Evolutionary conservation across 2,113 vertebrate genomes (phyloP).

Genomic region (Rhipidura dahli): DNA sequence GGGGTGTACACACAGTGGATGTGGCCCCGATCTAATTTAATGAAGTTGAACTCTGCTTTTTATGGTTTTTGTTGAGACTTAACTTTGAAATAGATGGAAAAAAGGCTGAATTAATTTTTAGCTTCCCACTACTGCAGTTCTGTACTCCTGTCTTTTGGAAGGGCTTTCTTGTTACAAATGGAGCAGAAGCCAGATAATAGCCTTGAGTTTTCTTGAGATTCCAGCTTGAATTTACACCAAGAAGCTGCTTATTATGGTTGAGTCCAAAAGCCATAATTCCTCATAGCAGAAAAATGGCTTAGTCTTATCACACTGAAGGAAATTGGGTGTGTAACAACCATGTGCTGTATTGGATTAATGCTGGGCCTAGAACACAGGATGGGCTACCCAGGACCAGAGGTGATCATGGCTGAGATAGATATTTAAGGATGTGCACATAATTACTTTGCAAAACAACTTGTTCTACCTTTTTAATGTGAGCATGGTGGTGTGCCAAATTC

Average conservation of each 20-base stretch:
- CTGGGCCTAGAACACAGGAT: background rate
- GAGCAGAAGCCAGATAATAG: background rate
- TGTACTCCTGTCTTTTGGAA: background rate
- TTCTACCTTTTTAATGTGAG: background rate
- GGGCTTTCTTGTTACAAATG: background rate
- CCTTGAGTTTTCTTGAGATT: background rate
- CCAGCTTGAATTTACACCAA: background rate
- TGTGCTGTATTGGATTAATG: background rate
- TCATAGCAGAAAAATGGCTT: background rate
- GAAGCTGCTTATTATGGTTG: background rate
- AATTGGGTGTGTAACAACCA: background rate
- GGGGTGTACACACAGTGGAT: background rate
- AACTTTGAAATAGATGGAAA: background rate
- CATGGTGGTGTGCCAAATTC: background rate
- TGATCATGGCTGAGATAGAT: accelerated
- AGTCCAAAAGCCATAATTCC: background rate
- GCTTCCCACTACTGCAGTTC: background rate
- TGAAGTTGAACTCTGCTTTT: background rate
- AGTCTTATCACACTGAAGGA: background rate
- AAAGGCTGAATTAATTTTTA: background rate
- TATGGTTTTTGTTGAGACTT: background rate
- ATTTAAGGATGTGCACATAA: accelerated
- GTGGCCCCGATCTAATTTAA: background rate
- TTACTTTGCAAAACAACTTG: background rate
- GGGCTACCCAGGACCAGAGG: background rate